Evolutionary conservation across 2,888 invertebrate species (phyloP).

Genomic region (Leptinotarsa juncta): DNA sequence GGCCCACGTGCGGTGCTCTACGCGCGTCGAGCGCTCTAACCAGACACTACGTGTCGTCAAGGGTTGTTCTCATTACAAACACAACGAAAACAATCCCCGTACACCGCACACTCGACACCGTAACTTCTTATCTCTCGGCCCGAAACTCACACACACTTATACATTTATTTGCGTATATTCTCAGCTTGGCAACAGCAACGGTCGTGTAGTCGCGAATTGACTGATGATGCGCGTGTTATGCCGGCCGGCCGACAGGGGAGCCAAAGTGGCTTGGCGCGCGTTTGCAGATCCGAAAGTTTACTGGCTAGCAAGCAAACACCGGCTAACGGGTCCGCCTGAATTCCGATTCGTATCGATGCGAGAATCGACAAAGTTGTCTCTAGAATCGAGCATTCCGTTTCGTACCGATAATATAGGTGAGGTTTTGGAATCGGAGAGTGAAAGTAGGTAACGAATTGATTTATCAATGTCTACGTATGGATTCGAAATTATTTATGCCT

Average conservation of each 20-base stretch:
- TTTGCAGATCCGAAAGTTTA: constrained; percentile 21
- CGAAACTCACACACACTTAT: constrained; percentile 4
- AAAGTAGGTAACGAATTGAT: constrained; percentile 35
- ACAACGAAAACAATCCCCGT: background rate
- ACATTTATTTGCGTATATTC: constrained; percentile 35
- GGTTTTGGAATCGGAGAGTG: constrained; percentile 32
- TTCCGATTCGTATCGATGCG: constrained; percentile 26
- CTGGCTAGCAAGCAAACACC: constrained; percentile 1
- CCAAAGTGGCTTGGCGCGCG: constrained; percentile 34
- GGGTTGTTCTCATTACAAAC: constrained; percentile 5
- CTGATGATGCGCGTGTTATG: constrained; percentile 44
- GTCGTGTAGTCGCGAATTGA: constrained; percentile 45
- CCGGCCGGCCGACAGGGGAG: constrained; percentile 36
- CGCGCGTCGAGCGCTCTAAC: background rate
- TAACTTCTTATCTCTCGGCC: no score
- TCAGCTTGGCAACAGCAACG: constrained; percentile 35
- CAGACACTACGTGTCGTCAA: constrained; percentile 7
- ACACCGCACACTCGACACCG: background rate
- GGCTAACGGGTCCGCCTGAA: constrained; percentile 19
- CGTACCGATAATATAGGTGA: constrained; percentile 28
- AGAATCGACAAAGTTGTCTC: constrained; percentile 19
- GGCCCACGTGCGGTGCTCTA: background rate
- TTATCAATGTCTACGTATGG: constrained; percentile 31
- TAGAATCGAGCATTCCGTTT: constrained; percentile 20
- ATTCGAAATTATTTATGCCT: constrained; percentile 1